phyloP scores from a whole-genome alignment of 2,888 invertebrate species.

The Periphyllus acericola region DNA sequence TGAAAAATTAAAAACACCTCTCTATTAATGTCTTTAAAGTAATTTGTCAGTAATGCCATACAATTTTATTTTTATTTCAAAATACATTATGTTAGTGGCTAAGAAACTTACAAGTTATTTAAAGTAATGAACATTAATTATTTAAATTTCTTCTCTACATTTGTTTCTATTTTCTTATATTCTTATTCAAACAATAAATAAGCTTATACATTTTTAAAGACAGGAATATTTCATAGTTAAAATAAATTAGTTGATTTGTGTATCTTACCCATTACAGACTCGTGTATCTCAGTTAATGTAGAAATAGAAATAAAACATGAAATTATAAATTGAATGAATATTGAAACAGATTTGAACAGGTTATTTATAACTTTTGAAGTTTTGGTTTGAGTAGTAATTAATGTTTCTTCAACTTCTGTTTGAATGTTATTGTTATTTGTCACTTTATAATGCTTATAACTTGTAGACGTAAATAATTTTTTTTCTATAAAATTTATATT shows the following conservation, averaged over 20 bases:
- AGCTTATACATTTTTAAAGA: too few relatives aligned
- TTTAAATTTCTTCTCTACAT: not conserved
- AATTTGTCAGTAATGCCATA: too few relatives aligned
- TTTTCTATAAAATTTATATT: conserved; percentile 42
- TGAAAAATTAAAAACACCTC: not conserved
- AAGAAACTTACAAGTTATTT: too few relatives aligned
- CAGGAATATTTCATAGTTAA: not conserved
- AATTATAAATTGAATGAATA: conserved; percentile 28
- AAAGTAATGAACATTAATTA: too few relatives aligned
- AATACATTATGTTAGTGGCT: not conserved
- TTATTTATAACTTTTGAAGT: not conserved
- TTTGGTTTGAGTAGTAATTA: conserved; percentile 18
- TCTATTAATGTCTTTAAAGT: too few relatives aligned
- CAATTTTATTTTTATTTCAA: not conserved
- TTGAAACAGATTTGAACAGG: not conserved
- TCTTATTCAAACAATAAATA: not conserved
- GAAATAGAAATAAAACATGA: conserved; percentile 39
- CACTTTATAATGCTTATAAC: conserved; percentile 23
- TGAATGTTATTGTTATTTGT: conserved; percentile 14
- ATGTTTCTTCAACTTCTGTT: conserved; percentile 26
- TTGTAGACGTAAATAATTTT: conserved; percentile 46
- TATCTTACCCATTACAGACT: conserved; percentile 45
- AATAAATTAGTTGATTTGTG: conserved; percentile 4
- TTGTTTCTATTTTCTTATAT: not conserved
- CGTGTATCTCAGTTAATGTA: not conserved